Evolutionary conservation across 2,113 vertebrate genomes (phyloP), one percentile per base, ranked within the genome.

Genomic region (Planiliza haematocheilus): DNA sequence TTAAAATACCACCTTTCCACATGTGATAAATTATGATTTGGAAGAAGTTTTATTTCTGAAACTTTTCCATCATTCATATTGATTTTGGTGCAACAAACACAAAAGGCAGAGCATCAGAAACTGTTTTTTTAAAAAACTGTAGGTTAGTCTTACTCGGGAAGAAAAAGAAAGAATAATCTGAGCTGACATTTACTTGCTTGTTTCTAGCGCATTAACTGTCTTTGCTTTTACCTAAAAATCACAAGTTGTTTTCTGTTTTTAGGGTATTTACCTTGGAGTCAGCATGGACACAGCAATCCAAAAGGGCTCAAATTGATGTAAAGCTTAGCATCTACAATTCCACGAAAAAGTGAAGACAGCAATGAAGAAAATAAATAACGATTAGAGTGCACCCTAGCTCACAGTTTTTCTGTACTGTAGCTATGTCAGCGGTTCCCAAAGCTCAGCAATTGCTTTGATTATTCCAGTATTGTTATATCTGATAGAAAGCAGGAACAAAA

Each of bases 371-470:
- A 30, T 30, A 30, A 30, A 30, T 30, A 30, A 30, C 5, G 5
- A 30, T 30, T 30, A 30, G n/a, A n/a, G 24, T 30, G 24, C 24
- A 39, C 14, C 21, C 13, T 20, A 24, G 14, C 10, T 65, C 11
- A 52, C 13, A 51, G 36, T 57, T 11, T 56, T 65, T 56, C 36
- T 69, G 51, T 42, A 63, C 10, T 39, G 39, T 51, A 24, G n/a
- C 1, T 12, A 13, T 61, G 55, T n/a, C 66, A 38, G 8, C 11
- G 7, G 10, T 64, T 63, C 7, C 52, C 43, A 70, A 42, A 56
- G 43, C 4, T n/a, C 14, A 49, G 10, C 17, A 50, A n/a, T 74
- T 49, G 37, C 34, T n/a, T 38, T 48, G 18, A 3, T 38, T 63
- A 9, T 63, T n/a, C 3, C 41, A 42, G 5, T 48, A 8, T n/a